A percentile compares a stretch with the other conserved stretches of the same genome.
Evolutionary conservation across 2,113 vertebrate genomes (phyloP).

Genomic region (Microtus ochrogaster): DNA sequence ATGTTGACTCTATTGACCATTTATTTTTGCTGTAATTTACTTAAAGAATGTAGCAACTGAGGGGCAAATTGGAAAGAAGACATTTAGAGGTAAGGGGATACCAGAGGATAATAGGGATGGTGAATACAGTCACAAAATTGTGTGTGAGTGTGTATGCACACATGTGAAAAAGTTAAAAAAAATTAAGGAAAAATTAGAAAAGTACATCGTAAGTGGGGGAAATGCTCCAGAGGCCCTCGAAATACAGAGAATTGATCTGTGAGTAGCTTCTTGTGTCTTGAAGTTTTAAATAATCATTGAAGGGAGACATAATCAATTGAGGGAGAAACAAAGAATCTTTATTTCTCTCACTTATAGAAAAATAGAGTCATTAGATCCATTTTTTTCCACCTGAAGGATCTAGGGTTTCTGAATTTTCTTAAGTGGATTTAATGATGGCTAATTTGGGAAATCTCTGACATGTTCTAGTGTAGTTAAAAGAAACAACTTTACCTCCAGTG

Average conservation of each 20-base stretch:
- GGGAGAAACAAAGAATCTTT: not conserved
- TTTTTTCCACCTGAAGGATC: constrained; percentile 3
- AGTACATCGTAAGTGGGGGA: not conserved
- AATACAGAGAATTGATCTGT: not conserved
- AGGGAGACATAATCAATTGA: not conserved
- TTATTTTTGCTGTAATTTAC: not conserved
- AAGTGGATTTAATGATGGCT: not conserved
- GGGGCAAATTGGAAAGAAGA: not conserved
- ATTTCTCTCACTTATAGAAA: not conserved
- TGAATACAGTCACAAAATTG: not conserved
- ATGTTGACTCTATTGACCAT: not conserved
- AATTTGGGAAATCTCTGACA: not conserved
- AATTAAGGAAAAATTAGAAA: not conserved
- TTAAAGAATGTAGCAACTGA: not conserved
- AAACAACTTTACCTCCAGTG: not conserved
- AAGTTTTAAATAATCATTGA: constrained; percentile 7
- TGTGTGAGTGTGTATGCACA: not conserved
- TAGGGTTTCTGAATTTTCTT: not conserved
- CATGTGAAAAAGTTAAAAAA: not conserved
- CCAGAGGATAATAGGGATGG: not conserved
- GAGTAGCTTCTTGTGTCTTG: not conserved
- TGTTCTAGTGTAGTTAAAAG: not conserved
- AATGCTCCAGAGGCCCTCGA: not conserved
- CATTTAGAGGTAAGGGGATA: not conserved
- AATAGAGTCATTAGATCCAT: not conserved